phyloP scores from a whole-genome alignment of 2,888 invertebrate genomes.

The Galerucella nymphaeae region DNA sequence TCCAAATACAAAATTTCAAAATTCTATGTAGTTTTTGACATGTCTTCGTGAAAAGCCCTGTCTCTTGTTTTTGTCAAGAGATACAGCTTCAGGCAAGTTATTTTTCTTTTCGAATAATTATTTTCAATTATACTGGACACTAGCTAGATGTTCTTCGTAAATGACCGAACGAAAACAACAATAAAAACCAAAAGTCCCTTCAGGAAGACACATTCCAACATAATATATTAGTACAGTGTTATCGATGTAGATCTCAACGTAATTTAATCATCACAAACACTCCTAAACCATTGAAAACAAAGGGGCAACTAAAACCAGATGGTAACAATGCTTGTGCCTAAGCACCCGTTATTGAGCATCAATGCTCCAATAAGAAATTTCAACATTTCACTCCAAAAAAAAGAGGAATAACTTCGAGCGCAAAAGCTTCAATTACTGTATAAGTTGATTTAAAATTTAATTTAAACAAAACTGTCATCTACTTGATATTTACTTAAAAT shows the following conservation, averaged over 20 bases:
- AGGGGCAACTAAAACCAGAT: conserved; percentile 35
- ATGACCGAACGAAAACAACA: conserved; percentile 22
- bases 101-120: not conserved
- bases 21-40: too few relatives aligned
- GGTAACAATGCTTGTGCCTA: conserved; percentile 38
- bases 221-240: conserved; percentile 33
- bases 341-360: conserved; percentile 25
- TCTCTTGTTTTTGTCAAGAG: not conserved
- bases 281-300: conserved; percentile 36
- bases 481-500: too few relatives aligned
- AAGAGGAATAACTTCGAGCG: too few relatives aligned
- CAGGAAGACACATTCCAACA: conserved; percentile 18
- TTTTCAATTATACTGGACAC: not conserved
- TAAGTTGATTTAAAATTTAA: too few relatives aligned
- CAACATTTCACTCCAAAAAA: too few relatives aligned
- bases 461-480: too few relatives aligned
- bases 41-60: too few relatives aligned
- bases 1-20: too few relatives aligned
- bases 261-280: conserved; percentile 36
- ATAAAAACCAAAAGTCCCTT: conserved; percentile 27
- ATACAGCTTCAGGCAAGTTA: not conserved
- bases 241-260: conserved; percentile 32
- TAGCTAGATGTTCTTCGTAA: not conserved
- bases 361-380: too few relatives aligned
- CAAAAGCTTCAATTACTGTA: too few relatives aligned